Conservation (phyloP, 1,140 invertebrate species). For the Drosophila gunungcola region DNA sequence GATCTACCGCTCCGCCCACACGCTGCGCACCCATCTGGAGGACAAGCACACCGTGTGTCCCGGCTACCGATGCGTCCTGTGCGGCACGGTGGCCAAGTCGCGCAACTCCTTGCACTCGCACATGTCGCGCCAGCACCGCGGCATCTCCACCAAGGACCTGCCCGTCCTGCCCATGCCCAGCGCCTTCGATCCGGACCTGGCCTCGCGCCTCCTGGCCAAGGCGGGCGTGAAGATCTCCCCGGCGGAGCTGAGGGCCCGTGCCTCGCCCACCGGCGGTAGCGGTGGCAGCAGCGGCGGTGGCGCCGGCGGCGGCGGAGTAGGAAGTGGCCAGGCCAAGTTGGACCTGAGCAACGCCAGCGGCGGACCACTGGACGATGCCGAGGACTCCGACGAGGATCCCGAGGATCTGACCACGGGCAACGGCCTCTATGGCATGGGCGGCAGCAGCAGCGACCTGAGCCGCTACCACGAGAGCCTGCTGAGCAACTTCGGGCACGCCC, state of each 20-base stretch:
- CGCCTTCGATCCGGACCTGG: conserved; percentile 94
- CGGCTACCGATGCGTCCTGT: conserved; percentile 95
- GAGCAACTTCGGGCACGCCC: conserved; percentile 86
- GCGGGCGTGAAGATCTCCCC: conserved; percentile 94
- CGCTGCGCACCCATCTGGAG: conserved; percentile 94
- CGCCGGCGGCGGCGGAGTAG: conserved; percentile 86
- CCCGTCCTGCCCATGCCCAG: conserved; percentile 96
- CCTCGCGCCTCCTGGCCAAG: conserved; percentile 92
- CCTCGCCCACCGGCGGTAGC: conserved; percentile 91
- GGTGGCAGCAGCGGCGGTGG: conserved; percentile 88
- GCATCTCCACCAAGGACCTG: conserved; percentile 96
- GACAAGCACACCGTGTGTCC: conserved; percentile 97
- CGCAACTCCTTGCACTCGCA: conserved; percentile 95
- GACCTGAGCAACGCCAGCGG: conserved; percentile 86
- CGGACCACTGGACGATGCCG: conserved; percentile 86
- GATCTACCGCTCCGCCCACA: conserved; percentile 96
- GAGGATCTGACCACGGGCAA: conserved; percentile 90
- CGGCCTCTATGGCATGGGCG: conserved; percentile 49
- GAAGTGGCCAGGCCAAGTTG: conserved; percentile 89
- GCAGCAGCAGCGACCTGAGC: conserved; percentile 69
- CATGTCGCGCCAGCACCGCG: conserved; percentile 95
- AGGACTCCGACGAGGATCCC: conserved; percentile 87
- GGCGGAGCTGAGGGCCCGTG: conserved; percentile 91
- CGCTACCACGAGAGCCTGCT: conserved; percentile 79
- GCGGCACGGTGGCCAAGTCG: conserved; percentile 96